Evolutionary conservation across 2,113 vertebrate species (phyloP).

Genomic region (Oreochromis niloticus): DNA sequence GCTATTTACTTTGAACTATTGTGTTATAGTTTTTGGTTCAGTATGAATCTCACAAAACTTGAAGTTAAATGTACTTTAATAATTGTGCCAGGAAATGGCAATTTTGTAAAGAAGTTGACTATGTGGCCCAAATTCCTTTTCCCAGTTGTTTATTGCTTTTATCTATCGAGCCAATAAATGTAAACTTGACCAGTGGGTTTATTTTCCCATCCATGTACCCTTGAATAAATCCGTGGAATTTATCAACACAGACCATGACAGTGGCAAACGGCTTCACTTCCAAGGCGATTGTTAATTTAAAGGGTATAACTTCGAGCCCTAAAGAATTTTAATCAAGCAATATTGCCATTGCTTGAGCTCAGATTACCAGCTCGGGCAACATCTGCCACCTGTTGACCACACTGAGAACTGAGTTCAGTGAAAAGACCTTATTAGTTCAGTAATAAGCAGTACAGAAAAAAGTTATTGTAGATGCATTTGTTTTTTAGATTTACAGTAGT

Average conservation of each 20-base stretch:
- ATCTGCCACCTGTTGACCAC: conserved; percentile 34
- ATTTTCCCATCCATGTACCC: accelerated
- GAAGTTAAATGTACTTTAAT: background rate
- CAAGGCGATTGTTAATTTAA: background rate
- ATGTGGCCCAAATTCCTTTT: background rate
- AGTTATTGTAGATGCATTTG: background rate
- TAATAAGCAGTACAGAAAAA: background rate
- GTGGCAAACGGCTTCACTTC: background rate
- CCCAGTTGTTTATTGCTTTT: accelerated
- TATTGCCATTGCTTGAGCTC: background rate
- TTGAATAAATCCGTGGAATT: background rate
- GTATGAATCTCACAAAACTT: background rate
- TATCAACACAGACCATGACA: background rate
- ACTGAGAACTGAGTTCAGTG: background rate
- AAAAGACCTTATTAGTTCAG: accelerated
- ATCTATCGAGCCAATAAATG: background rate
- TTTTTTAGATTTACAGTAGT: accelerated
- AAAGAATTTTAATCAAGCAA: background rate
- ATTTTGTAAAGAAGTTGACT: background rate
- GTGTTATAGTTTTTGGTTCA: background rate
- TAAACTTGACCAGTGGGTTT: background rate
- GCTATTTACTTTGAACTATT: background rate
- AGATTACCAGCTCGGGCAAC: background rate
- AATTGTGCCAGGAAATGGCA: background rate
- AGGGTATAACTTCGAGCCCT: accelerated